Conservation (phyloP, 2,113 vertebrate genomes). For the Notarius lentiginosus region DNA sequence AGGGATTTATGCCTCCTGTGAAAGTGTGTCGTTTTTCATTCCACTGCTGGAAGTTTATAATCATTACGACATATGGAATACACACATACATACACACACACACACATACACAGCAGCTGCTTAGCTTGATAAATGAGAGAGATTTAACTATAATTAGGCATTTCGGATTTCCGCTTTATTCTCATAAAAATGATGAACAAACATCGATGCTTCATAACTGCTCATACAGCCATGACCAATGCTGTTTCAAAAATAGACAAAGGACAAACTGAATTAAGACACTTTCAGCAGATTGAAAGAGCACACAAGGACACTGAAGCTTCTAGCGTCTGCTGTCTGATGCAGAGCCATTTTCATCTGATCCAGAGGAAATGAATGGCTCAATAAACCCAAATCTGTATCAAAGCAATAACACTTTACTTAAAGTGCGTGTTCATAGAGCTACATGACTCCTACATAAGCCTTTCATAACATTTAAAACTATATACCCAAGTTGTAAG, state of each 20-base stretch:
- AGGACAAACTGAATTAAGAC: slow-evolving; percentile 16
- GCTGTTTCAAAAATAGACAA: slow-evolving; percentile 13
- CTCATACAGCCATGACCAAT: slow-evolving; percentile 15
- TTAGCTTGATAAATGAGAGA: slow-evolving; percentile 49
- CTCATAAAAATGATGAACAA: slow-evolving; percentile 36
- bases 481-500: background rate
- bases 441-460: background rate
- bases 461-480: background rate
- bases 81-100: background rate
- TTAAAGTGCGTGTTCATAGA: background rate
- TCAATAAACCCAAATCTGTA: background rate
- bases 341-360: background rate
- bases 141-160: slow-evolving; percentile 50
- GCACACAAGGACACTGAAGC: background rate
- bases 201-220: slow-evolving; percentile 16
- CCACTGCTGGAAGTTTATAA: slow-evolving; percentile 27
- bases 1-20: slow-evolving; percentile 47
- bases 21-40: slow-evolving; percentile 21
- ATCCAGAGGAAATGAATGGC: background rate
- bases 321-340: background rate
- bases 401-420: background rate
- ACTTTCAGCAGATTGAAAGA: background rate
- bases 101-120: slow-evolving; percentile 20
- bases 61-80: background rate
- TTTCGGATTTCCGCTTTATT: slow-evolving; percentile 33